These are phyloP conservation scores for Corythornis madagascariensis DNA, from an alignment of 2,113 vertebrate genomes.

Conservation along the genomic window DNA sequence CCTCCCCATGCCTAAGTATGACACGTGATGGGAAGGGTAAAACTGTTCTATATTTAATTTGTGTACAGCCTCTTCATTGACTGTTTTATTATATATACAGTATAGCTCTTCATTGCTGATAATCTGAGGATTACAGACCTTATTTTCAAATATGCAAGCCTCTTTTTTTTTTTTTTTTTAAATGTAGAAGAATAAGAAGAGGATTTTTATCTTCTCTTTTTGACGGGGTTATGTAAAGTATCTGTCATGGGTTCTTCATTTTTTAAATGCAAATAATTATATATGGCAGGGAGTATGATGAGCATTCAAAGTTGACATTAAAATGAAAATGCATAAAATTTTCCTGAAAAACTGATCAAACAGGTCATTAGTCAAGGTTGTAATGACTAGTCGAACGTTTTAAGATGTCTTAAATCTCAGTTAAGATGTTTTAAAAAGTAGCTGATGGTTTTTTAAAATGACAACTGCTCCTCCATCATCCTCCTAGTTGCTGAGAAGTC, in stretches of 20 bases:
- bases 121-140: not conserved
- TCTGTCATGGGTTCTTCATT: conserved; percentile 40
- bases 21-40: not conserved
- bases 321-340: conserved; percentile 28
- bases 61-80: not conserved
- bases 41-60: not conserved
- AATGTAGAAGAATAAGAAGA: not conserved
- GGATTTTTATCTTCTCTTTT: conserved; percentile 16
- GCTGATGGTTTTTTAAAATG: not conserved
- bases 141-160: not conserved
- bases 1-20: not conserved
- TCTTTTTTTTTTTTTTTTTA: not conserved
- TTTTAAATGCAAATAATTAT: conserved; percentile 58
- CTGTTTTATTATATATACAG: not conserved
- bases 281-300: conserved; percentile 28
- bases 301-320: conserved; percentile 18
- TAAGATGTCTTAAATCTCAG: not conserved
- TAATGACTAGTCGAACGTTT: not conserved
- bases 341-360: conserved; percentile 28
- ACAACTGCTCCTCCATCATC: not conserved
- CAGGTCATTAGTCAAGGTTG: conserved; percentile 21
- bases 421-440: not conserved
- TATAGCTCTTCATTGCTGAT: not conserved
- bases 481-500: not conserved
- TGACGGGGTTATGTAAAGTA: not conserved